These are phyloP conservation scores for Aphelocoma californica DNA, from an alignment of 2,797 vertebrate genomes.

Conservation along the genomic window DNA sequence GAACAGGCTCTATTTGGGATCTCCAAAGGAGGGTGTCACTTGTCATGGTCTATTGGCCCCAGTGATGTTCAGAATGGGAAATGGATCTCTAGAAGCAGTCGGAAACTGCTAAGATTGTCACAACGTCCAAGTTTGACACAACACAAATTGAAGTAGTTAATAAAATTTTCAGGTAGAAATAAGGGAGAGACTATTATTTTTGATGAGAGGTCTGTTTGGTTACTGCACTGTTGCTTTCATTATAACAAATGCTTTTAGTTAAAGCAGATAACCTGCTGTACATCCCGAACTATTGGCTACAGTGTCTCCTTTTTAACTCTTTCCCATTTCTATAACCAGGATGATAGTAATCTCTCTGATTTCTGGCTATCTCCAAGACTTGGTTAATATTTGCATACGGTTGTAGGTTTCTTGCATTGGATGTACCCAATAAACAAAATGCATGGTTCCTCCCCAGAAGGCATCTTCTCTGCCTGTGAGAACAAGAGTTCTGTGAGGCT, in stretches of 20 bases:
- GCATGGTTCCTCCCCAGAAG: neutral
- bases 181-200: neutral
- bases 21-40: neutral
- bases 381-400: neutral
- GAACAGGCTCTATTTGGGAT: neutral
- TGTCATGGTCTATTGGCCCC: neutral
- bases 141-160: neutral
- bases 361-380: neutral
- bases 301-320: neutral
- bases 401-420: neutral
- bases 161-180: neutral
- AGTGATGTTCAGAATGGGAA: neutral
- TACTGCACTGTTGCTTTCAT: neutral
- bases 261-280: neutral
- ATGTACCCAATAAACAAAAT: neutral
- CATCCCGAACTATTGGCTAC: neutral
- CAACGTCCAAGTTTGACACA: neutral
- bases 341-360: neutral
- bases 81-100: neutral
- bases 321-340: neutral
- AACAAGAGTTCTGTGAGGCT: neutral
- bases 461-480: neutral
- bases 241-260: neutral
- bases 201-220: neutral
- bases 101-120: neutral